These are phyloP conservation scores for Nematostella vectensis DNA, from an alignment of 92 coral and sea anemone genomes.

Conservation along the genomic window DNA sequence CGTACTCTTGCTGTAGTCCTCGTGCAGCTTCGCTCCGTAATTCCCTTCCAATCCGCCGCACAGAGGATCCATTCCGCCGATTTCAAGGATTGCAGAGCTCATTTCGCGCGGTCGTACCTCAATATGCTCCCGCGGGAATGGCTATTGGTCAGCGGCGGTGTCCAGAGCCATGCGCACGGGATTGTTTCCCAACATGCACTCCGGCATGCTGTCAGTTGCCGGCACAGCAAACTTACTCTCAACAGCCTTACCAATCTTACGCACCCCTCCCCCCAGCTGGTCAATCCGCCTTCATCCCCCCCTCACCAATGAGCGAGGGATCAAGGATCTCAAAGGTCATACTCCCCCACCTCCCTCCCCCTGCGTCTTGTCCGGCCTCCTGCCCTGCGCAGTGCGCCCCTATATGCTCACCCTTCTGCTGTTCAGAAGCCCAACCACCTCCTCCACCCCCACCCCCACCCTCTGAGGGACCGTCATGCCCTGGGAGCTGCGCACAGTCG, in stretches of 20 bases:
- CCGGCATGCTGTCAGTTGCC: conserved; percentile 3
- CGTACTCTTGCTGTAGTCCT: background rate
- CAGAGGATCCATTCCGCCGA: background rate
- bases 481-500: conserved; percentile 3
- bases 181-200: conserved; percentile 18
- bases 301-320: no score
- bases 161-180: conserved; percentile 10
- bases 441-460: conserved; percentile 1
- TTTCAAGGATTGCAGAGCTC: background rate
- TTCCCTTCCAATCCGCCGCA: no score
- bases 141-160: no score
- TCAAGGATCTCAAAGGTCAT: no score
- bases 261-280: background rate
- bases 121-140: background rate
- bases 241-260: background rate
- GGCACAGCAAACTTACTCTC: no score
- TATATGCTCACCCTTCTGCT: background rate
- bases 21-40: background rate
- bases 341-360: background rate
- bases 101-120: background rate
- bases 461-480: conserved; percentile 4
- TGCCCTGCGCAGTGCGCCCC: background rate
- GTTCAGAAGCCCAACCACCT: background rate
- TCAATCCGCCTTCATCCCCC: background rate
- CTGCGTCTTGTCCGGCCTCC: background rate